phyloP scores from a whole-genome alignment of 2,113 vertebrate species.

The Candoia aspera region DNA sequence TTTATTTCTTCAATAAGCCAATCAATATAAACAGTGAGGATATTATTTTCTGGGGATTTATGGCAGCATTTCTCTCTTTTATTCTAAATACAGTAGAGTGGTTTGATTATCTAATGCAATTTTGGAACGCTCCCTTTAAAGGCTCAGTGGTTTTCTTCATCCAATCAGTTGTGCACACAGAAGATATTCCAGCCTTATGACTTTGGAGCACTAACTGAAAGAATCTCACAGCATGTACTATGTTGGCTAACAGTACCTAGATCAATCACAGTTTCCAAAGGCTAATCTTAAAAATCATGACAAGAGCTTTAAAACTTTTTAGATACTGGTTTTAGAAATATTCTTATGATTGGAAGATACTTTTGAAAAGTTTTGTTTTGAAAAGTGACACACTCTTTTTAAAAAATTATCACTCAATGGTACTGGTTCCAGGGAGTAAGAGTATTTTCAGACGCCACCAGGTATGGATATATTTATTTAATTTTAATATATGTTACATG shows the following conservation, averaged over 20 bases:
- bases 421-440: background rate
- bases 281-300: background rate
- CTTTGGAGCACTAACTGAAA: background rate
- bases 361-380: background rate
- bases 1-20: background rate
- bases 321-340: background rate
- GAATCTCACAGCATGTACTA: background rate
- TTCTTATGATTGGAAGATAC: background rate
- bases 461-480: background rate
- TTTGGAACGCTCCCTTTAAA: background rate
- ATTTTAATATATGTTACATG: background rate
- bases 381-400: background rate
- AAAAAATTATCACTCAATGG: background rate
- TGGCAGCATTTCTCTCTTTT: background rate
- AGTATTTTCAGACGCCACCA: slow-evolving; percentile 21
- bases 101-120: background rate
- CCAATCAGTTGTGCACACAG: background rate
- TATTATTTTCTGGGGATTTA: background rate
- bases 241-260: background rate
- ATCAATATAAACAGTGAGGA: background rate
- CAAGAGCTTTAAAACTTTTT: background rate
- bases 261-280: background rate
- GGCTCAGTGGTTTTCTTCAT: background rate
- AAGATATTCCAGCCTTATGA: background rate
- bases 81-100: slow-evolving; percentile 24